Percentiles rank a stretch among this genome's conserved stretches.
These are phyloP conservation scores for Drosophila saltans DNA, from an alignment of 1,140 invertebrate genomes.

Conservation along the genomic window DNA sequence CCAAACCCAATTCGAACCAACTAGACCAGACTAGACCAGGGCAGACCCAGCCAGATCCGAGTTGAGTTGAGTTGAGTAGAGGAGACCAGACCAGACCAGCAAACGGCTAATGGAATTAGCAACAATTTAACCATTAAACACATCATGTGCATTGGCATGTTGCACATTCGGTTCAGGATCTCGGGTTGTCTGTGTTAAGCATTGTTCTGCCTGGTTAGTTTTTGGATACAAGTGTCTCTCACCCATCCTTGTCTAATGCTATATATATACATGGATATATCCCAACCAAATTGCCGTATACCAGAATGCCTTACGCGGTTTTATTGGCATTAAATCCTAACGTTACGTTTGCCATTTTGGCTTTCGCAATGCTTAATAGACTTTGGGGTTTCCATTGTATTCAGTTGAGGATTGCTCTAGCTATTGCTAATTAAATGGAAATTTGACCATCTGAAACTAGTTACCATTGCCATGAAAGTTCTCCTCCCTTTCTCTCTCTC, in stretches of 20 bases:
- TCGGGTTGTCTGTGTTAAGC: slow-evolving; percentile 3
- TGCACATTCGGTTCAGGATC: slow-evolving; percentile 51
- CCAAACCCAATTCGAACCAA: slow-evolving; percentile 9
- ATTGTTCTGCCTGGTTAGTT: slow-evolving; percentile 64
- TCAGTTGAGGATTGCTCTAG: slow-evolving; percentile 33
- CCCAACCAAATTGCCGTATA: slow-evolving; percentile 12
- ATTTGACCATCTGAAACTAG: slow-evolving; percentile 39
- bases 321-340: slow-evolving; percentile 72
- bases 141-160: slow-evolving; percentile 79
- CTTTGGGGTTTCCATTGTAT: slow-evolving; percentile 71
- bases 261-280: not conserved
- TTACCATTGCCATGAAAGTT: slow-evolving; percentile 15
- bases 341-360: slow-evolving; percentile 60
- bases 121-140: slow-evolving; percentile 82
- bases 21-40: slow-evolving; percentile 19
- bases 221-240: slow-evolving; percentile 44
- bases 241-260: not conserved
- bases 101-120: slow-evolving; percentile 77
- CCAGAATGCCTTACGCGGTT: slow-evolving; percentile 46
- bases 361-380: slow-evolving; percentile 72
- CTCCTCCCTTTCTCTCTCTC: not conserved
- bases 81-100: slow-evolving; percentile 34
- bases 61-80: not conserved
- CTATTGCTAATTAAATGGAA: slow-evolving; percentile 67
- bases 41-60: not conserved